Conservation (phyloP, 35 echinoderm and acorn worm species). For the Hemicentrotus pulcherrimus region DNA sequence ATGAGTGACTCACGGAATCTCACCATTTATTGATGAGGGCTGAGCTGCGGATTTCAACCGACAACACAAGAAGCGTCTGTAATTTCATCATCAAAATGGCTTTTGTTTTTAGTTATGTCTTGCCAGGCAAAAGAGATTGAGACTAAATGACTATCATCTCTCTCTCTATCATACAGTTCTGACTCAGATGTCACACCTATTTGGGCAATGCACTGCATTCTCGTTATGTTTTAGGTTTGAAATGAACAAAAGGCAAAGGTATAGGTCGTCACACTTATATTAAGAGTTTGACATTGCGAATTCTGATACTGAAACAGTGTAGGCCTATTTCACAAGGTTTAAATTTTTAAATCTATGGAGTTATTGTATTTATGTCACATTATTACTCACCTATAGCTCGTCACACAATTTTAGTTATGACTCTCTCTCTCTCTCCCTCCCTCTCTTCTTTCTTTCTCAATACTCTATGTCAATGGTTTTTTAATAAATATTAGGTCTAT, state of each 20-base stretch:
- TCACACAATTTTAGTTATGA: too few relatives aligned
- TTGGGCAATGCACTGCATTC: background rate
- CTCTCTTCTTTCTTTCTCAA: too few relatives aligned
- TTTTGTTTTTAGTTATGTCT: background rate
- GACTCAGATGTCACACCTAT: constrained; percentile 9
- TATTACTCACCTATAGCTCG: too few relatives aligned
- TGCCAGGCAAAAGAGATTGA: background rate
- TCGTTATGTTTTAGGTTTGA: background rate
- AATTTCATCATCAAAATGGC: background rate
- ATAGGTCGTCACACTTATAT: background rate
- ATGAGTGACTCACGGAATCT: constrained; percentile 10
- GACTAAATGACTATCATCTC: background rate
- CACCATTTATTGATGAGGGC: background rate
- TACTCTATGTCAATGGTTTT: too few relatives aligned
- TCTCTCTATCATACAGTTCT: background rate
- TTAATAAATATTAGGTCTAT: too few relatives aligned
- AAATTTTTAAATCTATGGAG: too few relatives aligned
- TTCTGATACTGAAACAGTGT: too few relatives aligned
- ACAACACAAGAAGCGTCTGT: background rate
- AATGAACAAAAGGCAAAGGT: background rate
- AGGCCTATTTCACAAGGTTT: too few relatives aligned
- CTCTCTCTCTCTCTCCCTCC: too few relatives aligned
- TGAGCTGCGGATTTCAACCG: background rate
- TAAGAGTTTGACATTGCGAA: background rate
- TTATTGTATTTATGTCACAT: too few relatives aligned